Percentiles rank a stretch among this genome's conserved stretches.
Conservation (phyloP, 2,888 invertebrate species). For the Apotomis capreana region DNA sequence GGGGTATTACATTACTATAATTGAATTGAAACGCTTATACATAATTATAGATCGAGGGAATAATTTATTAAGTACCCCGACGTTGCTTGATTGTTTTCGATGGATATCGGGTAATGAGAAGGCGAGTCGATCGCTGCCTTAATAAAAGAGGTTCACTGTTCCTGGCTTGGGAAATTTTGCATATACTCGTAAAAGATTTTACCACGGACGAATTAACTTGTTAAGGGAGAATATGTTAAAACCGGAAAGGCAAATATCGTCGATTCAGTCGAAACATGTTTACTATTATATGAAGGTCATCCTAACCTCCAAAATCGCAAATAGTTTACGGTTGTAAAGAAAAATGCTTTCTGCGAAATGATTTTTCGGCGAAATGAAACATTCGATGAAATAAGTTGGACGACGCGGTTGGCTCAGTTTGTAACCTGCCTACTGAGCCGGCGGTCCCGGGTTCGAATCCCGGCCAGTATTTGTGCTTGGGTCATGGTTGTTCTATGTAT, state of each 20-base stretch:
- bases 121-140: constrained; percentile 21
- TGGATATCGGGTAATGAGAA: constrained; percentile 33
- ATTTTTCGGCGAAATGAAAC: too few relatives aligned
- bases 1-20: constrained; percentile 81
- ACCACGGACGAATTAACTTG: neutral
- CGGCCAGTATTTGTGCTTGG: too few relatives aligned
- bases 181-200: neutral
- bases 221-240: neutral
- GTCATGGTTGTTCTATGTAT: too few relatives aligned
- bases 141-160: constrained; percentile 6
- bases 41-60: constrained; percentile 45
- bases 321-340: too few relatives aligned
- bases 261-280: too few relatives aligned
- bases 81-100: constrained; percentile 41
- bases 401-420: too few relatives aligned
- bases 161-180: constrained; percentile 6
- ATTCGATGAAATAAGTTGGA: too few relatives aligned
- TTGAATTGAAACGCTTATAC: constrained; percentile 76
- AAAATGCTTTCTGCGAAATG: too few relatives aligned
- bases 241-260: neutral
- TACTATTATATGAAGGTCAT: too few relatives aligned
- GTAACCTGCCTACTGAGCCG: too few relatives aligned
- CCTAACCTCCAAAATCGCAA: too few relatives aligned
- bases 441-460: too few relatives aligned
- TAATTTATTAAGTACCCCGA: constrained; percentile 37